These are phyloP conservation scores for Mnemiopsis leidyi DNA, from an alignment of 37 sponge, comb jelly and placozoan species.

Conservation along the genomic window DNA sequence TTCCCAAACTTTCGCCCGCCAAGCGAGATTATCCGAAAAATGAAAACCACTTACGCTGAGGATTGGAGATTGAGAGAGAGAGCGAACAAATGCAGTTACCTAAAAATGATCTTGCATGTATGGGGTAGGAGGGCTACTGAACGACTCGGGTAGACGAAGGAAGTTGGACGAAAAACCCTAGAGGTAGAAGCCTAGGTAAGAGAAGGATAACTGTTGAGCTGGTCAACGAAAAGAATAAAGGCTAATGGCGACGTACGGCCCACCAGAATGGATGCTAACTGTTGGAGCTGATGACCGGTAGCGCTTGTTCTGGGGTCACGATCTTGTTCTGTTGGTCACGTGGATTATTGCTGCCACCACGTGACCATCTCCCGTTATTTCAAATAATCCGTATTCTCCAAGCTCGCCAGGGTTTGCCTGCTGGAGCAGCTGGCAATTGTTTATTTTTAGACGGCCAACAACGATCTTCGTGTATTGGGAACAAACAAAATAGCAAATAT, in stretches of 20 bases:
- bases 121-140: background rate
- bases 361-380: background rate
- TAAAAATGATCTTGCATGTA: background rate
- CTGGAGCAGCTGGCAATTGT: background rate
- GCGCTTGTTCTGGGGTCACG: background rate
- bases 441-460: background rate
- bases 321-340: background rate
- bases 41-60: background rate
- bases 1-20: background rate
- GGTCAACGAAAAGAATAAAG: background rate
- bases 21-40: too few relatives aligned
- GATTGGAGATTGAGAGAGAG: background rate
- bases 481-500: background rate
- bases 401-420: background rate
- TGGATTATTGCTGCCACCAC: background rate
- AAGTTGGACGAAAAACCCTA: background rate
- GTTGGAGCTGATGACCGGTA: background rate
- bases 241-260: background rate
- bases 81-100: background rate
- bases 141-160: background rate
- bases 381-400: background rate
- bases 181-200: background rate
- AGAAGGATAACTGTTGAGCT: background rate
- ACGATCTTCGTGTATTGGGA: background rate
- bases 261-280: background rate